Conservation (phyloP, 2,888 invertebrate species). For the Allophyes oxyacanthae region DNA sequence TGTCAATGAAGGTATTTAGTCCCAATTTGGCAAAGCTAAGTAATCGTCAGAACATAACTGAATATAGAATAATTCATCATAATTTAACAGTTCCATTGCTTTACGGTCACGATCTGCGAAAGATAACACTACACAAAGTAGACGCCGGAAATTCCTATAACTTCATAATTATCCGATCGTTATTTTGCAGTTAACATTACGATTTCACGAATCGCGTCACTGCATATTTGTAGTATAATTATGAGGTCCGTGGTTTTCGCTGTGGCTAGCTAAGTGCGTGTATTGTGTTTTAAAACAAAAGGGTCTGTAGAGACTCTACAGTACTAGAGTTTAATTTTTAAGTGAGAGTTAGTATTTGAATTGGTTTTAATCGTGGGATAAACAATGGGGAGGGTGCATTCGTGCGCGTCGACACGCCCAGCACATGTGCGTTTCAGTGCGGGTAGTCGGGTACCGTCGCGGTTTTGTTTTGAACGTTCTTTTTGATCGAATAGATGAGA, state of each 20-base stretch:
- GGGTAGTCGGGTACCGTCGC: conserved; percentile 41
- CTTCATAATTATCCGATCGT: conserved; percentile 56
- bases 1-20: no score
- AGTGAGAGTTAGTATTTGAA: conserved; percentile 88
- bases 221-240: conserved; percentile 56
- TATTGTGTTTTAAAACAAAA: conserved; percentile 88
- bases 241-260: conserved; percentile 67
- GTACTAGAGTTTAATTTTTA: conserved; percentile 87
- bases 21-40: no score
- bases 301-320: conserved; percentile 65
- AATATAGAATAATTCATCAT: neutral
- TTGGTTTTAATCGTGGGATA: conserved; percentile 89
- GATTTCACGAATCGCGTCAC: conserved; percentile 46
- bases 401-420: conserved; percentile 80
- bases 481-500: conserved; percentile 56
- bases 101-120: conserved; percentile 38
- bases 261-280: conserved; percentile 68
- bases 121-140: conserved; percentile 38
- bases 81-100: conserved; percentile 21
- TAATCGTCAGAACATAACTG: no score
- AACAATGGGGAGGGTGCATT: conserved; percentile 84
- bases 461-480: conserved; percentile 54
- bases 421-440: conserved; percentile 72
- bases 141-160: conserved; percentile 44
- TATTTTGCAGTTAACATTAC: conserved; percentile 60